Conservation (phyloP, 2,797 vertebrate genomes). For the Poeciliopsis paucimaculata region DNA sequence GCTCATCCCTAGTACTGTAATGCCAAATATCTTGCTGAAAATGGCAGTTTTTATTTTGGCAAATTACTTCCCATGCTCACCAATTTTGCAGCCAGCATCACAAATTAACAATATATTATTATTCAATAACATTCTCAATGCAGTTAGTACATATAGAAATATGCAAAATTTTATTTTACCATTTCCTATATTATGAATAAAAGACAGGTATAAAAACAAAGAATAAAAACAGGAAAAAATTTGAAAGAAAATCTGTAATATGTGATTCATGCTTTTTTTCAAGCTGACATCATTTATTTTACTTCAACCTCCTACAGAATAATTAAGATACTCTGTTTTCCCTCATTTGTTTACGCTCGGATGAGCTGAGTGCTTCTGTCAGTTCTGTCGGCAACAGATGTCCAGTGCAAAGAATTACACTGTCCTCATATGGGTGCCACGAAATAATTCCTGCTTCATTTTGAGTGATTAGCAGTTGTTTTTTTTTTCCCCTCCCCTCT, state of each 20-base stretch:
- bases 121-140: background rate
- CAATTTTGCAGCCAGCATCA: background rate
- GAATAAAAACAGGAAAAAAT: background rate
- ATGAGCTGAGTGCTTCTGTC: constrained; percentile 45
- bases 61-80: background rate
- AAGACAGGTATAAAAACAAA: background rate
- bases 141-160: background rate
- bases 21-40: constrained; percentile 10
- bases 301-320: constrained; percentile 35
- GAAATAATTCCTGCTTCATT: constrained; percentile 49
- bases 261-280: constrained; percentile 2
- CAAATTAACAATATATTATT: background rate
- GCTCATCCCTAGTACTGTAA: background rate
- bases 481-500: constrained; percentile 26
- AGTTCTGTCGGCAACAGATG: constrained; percentile 52
- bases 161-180: background rate
- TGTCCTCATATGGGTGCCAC: constrained; percentile 27
- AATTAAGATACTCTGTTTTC: constrained; percentile 33
- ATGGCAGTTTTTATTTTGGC: background rate
- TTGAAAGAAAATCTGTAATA: background rate
- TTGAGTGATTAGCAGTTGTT: constrained; percentile 41
- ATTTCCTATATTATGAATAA: background rate
- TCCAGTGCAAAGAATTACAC: constrained; percentile 26
- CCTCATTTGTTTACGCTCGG: constrained; percentile 28
- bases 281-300: constrained; percentile 35